These are phyloP conservation scores for Clarias gariepinus DNA, from an alignment of 2,113 vertebrate species.

Conservation along the genomic window DNA sequence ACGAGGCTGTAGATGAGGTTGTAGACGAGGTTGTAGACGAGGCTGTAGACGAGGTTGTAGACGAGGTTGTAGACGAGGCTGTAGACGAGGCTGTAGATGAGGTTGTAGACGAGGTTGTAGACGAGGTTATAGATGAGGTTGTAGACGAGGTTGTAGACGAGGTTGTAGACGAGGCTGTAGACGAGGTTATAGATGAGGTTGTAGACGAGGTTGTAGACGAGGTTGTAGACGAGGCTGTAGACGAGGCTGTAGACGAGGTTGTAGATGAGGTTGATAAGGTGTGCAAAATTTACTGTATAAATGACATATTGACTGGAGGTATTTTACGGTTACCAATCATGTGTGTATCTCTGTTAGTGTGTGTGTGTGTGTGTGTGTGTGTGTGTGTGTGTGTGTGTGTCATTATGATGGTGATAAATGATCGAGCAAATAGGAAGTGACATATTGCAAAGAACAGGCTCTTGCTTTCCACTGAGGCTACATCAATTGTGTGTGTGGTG, in stretches of 20 bases:
- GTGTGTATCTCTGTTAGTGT: conserved; percentile 12
- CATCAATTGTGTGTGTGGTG: conserved; percentile 22
- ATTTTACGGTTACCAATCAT: not conserved
- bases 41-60: not conserved
- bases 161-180: not conserved
- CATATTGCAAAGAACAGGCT: conserved; percentile 40
- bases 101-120: not conserved
- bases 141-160: not conserved
- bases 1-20: not conserved
- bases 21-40: not conserved
- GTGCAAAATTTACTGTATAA: not conserved
- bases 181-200: not conserved
- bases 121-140: not conserved
- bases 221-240: not conserved
- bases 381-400: conserved; percentile 29
- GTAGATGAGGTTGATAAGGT: not conserved
- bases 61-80: not conserved
- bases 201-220: not conserved
- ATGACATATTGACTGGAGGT: not conserved
- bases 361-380: conserved; percentile 38
- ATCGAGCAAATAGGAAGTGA: conserved; percentile 41
- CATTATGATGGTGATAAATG: conserved; percentile 48
- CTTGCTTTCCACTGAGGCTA: not conserved
- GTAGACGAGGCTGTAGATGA: not conserved
- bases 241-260: not conserved